Conservation (phyloP, 2,113 vertebrate species). For the Empidonax alnorum region DNA sequence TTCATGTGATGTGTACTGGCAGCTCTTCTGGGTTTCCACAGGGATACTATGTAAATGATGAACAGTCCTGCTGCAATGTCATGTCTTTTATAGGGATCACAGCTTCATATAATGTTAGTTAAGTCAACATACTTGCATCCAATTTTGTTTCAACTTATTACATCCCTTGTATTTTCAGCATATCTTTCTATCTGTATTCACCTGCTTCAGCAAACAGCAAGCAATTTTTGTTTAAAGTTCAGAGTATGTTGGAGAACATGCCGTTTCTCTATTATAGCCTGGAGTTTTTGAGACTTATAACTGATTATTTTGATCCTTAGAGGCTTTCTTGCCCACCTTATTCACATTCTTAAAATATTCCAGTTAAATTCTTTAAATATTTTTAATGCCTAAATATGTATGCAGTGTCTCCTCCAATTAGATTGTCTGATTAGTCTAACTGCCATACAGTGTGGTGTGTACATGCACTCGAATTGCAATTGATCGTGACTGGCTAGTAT, state of each 20-base stretch:
- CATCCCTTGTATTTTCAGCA: neutral
- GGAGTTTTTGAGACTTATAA: neutral
- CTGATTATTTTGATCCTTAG: neutral
- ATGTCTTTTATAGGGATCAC: neutral
- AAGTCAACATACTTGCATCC: neutral
- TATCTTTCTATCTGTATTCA: neutral
- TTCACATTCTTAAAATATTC: constrained; percentile 3
- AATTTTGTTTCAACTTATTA: neutral
- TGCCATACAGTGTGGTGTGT: neutral
- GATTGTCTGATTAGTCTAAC: neutral
- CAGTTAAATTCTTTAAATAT: constrained; percentile 7
- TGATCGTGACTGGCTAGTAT: neutral
- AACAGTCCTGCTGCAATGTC: neutral
- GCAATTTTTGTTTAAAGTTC: neutral
- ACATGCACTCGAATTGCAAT: neutral
- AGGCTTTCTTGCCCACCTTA: neutral
- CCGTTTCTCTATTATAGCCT: neutral
- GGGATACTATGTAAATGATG: neutral
- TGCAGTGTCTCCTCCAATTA: neutral
- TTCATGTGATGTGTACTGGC: neutral
- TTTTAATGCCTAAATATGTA: constrained; percentile 29
- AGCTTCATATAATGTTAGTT: neutral
- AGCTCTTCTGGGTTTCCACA: neutral
- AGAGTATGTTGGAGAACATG: neutral
- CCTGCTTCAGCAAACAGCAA: neutral